Evolutionary conservation across 2,113 vertebrate genomes (phyloP), one percentile per base, ranked within the genome.

Genomic region (Xerus inauris): DNA sequence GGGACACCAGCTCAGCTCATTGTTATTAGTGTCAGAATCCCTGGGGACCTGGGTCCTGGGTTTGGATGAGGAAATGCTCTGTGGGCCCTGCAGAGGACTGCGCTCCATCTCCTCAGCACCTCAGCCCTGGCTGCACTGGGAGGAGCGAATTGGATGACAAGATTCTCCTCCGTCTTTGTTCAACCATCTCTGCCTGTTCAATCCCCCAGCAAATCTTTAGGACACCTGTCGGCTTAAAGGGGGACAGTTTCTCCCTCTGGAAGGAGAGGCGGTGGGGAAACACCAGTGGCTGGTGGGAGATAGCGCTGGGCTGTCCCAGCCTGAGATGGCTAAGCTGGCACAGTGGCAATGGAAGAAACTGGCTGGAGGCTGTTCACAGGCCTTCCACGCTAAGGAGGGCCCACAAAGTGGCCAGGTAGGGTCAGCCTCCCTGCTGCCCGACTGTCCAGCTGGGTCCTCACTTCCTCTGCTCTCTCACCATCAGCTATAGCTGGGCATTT

Each of bases 301-400:
- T 9, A 47, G 40, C 1, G 45, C 20, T 22, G 14, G 26, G 14
- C n/a, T 38, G 20, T 0, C 13, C 10, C 35, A 47, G 28, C 67
- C 8, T 17, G 59, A 49, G 20, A 11, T 0, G 30, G 32, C 83
- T 8, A 10, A 72, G 20, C 71, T 6, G 75, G 24, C 75, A 20
- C 16, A 1, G 45, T 2, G 24, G 30, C 38, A 38, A 24, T 9
- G 11, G 64, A 30, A 47, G 71, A 35, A 5, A 17, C 35, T 26
- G 4, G 5, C 8, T 57, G 13, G n/a, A 69, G 8, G 9, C 7
- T 3, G 19, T 22, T 45, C 42, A 1, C 7, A 1, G 17, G n/a
- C 26, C 30, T 9, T 35, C 5, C 3, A 4, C 35, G 19, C 28
- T 1, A 26, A 71, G 40, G 28, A 49, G 22, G 40, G 38, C 35